These are phyloP conservation scores for Drosophila percnosoma DNA, from an alignment of 2,888 invertebrate genomes.

Conservation along the genomic window DNA sequence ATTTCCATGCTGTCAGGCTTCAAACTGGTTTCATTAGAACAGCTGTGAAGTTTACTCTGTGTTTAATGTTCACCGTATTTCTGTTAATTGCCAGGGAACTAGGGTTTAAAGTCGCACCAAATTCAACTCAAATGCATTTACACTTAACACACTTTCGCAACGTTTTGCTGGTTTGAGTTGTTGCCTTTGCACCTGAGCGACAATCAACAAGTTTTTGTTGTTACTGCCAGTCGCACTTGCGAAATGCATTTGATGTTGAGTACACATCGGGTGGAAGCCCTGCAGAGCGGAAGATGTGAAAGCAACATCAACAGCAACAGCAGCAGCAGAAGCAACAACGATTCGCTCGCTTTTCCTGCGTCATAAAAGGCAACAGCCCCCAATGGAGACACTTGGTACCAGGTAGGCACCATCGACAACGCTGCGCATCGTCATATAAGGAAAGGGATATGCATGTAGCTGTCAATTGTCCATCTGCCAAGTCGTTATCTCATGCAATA, in stretches of 20 bases:
- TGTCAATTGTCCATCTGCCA: conserved; percentile 60
- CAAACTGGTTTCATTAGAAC: conserved; percentile 16
- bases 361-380: conserved; percentile 40
- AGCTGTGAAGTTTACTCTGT: conserved; percentile 15
- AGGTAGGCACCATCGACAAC: conserved; percentile 34
- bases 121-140: conserved; percentile 51
- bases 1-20: conserved; percentile 47
- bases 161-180: conserved; percentile 22
- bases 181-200: conserved; percentile 44
- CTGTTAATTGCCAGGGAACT: conserved; percentile 38
- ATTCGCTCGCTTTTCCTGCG: conserved; percentile 38
- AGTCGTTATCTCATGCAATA: conserved; percentile 69
- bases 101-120: conserved; percentile 42
- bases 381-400: conserved; percentile 37
- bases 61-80: conserved; percentile 21
- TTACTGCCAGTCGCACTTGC: conserved; percentile 38
- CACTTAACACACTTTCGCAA: conserved; percentile 61
- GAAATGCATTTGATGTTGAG: conserved; percentile 65
- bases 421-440: conserved; percentile 55
- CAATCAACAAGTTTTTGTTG: conserved; percentile 71
- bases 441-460: conserved; percentile 52
- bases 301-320: conserved; percentile 20
- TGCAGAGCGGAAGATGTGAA: conserved; percentile 48
- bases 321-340: conserved; percentile 6
- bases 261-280: conserved; percentile 27